These are phyloP conservation scores for Ophthalmolycus amberensis DNA, from an alignment of 2,113 vertebrate species.

Conservation along the genomic window DNA sequence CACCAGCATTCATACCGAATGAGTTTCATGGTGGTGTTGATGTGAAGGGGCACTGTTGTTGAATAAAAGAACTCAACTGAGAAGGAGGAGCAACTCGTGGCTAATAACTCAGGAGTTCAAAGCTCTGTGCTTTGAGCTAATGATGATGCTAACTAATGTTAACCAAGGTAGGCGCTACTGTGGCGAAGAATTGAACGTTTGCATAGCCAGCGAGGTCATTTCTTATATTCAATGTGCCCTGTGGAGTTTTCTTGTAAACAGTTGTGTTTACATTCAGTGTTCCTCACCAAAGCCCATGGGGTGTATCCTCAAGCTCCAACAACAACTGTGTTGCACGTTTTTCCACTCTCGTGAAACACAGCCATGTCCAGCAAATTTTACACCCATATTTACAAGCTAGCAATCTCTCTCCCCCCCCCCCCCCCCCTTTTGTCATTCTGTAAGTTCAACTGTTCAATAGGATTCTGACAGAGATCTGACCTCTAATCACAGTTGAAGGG, in stretches of 20 bases:
- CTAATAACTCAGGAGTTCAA: neutral
- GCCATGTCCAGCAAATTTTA: neutral
- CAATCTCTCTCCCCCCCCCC: too few relatives aligned
- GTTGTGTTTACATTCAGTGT: neutral
- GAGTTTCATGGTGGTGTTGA: neutral
- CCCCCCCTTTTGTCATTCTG: neutral
- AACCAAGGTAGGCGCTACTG: neutral
- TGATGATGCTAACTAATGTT: neutral
- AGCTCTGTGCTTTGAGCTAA: neutral
- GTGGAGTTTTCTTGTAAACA: neutral
- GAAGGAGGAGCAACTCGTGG: neutral
- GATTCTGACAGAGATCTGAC: neutral
- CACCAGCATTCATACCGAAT: neutral
- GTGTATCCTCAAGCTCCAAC: neutral
- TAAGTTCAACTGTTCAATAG: slow-evolving; percentile 4
- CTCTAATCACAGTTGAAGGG: neutral
- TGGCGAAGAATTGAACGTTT: neutral
- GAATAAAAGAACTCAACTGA: neutral
- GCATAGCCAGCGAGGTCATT: neutral
- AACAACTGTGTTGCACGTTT: neutral
- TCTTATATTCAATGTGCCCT: neutral
- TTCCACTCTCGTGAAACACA: neutral
- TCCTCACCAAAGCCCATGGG: neutral
- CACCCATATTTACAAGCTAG: neutral
- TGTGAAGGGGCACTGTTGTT: neutral